phyloP scores from a whole-genome alignment of 2,888 invertebrate species.

The Agrilus biguttatus region DNA sequence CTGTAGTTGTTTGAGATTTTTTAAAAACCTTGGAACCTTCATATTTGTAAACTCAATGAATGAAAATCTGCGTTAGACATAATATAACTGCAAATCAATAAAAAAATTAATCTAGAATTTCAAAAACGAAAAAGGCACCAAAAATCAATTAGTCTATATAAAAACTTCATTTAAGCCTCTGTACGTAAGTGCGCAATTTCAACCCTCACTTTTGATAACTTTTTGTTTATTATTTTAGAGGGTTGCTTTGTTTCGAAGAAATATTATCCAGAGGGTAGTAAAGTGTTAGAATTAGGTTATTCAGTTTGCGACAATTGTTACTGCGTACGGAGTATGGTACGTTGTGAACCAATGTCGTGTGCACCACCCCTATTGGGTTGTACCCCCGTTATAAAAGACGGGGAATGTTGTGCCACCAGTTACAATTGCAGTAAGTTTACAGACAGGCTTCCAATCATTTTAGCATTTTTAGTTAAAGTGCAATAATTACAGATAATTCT shows the following conservation, averaged over 20 bases:
- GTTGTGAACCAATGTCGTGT: constrained; percentile 64
- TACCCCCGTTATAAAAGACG: constrained; percentile 55
- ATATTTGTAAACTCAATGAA: too few species aligned
- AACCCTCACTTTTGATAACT: too few species aligned
- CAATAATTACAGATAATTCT: constrained; percentile 29
- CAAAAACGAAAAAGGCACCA: too few species aligned
- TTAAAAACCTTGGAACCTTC: too few species aligned
- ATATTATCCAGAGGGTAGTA: constrained; percentile 55
- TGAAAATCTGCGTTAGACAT: too few species aligned
- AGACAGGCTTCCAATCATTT: constrained; percentile 13
- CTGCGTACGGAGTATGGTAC: constrained; percentile 57
- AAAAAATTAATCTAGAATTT: too few species aligned
- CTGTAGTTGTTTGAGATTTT: too few species aligned
- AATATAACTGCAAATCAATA: too few species aligned
- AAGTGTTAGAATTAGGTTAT: constrained; percentile 42
- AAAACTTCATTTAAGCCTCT: too few species aligned
- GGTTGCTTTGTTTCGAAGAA: constrained; percentile 50
- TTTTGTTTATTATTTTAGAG: constrained; percentile 13
- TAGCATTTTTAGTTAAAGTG: constrained; percentile 1
- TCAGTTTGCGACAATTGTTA: constrained; percentile 66
- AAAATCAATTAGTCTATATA: too few species aligned
- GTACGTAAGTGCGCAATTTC: too few species aligned
- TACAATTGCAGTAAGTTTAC: constrained; percentile 59
- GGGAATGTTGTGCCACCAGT: constrained; percentile 73
- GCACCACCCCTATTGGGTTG: constrained; percentile 64